Base-by-base conservation (phyloP, 2,113 vertebrate genomes). In the Syngnathus typhle region DNA sequence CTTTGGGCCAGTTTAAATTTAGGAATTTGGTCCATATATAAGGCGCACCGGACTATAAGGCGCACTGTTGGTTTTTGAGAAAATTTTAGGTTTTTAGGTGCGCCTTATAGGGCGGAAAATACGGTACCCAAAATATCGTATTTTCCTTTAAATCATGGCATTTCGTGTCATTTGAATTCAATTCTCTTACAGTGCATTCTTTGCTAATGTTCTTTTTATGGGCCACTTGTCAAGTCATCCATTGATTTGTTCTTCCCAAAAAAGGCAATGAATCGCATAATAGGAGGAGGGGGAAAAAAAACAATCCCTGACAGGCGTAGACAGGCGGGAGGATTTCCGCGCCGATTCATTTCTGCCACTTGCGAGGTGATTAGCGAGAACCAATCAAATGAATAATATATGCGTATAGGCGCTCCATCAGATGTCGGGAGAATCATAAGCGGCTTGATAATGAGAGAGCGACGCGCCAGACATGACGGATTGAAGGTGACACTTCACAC, bases 331-430 rank as follows among this genome's bases (percentile, higher is more conserved):
- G 76, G 68, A 84, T 85, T 87, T 76, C 65, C 60, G 68, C 32
- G 77, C 73, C 85, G 77, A 88, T 88, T 84, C 43, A 88, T 84
- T 87, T 77, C 78, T 54, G 64, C 72, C 82, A 86, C 85, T 83
- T 82, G 79, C 69, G 84, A 76, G 72, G 73, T 47, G 80, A 88
- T 87, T 84, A 87, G 59, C 47, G n/a, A 52, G 60, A 88, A 79
- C 82, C 85, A 83, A 83, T 88, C 84, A 82, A 76, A 87, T 87
- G 77, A 88, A 88, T 86, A 86, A 85, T 82, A 79, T 77, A 85
- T 84, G 72, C 72, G 66, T 56, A 60, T 11, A 65, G 73, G 76
- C 10, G 10, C 67, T 81, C 70, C 64, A 69, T 84, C 79, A 80
- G 66, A 68, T 71, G 73, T 73, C 3, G 68, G 62, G 27, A 64